phyloP scores from a whole-genome alignment of 2,888 invertebrate species.

The Linnaemya vulpina region DNA sequence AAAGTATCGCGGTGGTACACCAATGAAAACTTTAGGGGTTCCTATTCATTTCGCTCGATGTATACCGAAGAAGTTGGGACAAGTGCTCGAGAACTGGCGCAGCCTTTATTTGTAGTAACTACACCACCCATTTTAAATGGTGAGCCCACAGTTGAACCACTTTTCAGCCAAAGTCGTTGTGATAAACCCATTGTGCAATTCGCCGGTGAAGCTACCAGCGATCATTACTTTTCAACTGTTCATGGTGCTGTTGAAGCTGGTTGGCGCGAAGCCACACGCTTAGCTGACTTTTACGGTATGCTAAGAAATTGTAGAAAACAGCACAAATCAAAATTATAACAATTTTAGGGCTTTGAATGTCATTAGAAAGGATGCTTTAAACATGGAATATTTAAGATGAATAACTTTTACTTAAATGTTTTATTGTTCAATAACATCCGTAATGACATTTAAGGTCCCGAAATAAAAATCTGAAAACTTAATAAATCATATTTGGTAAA shows the following conservation, averaged over 20 bases:
- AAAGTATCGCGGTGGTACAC: conserved; percentile 86
- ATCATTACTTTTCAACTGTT: conserved; percentile 87
- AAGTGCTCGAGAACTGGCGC: conserved; percentile 84
- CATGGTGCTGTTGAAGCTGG: conserved; percentile 90
- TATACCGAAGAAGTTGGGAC: conserved; percentile 85
- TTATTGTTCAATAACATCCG: conserved; percentile 45
- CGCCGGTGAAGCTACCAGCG: conserved; percentile 88
- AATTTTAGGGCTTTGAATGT: conserved; percentile 75
- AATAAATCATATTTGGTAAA: conserved; percentile 62
- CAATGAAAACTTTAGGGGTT: conserved; percentile 86
- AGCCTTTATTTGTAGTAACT: conserved; percentile 77
- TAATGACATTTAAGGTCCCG: conserved; percentile 72
- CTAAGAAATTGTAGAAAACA: conserved; percentile 65
- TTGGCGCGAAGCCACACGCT: conserved; percentile 87
- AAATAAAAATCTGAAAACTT: conserved; percentile 65
- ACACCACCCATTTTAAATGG: conserved; percentile 81
- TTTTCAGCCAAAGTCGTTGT: conserved; percentile 77
- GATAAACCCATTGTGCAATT: conserved; percentile 86
- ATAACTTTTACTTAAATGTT: neutral
- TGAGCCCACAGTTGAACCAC: conserved; percentile 64
- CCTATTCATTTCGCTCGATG: conserved; percentile 87
- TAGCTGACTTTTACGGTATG: conserved; percentile 81
- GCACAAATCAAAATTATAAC: conserved; percentile 78
- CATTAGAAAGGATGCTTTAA: conserved; percentile 59
- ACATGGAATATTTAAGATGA: conserved; percentile 28